A percentile compares a stretch with the other conserved stretches of the same genome.
These are phyloP conservation scores for Anguilla anguilla DNA, from an alignment of 2,797 vertebrate species.

Conservation along the genomic window DNA sequence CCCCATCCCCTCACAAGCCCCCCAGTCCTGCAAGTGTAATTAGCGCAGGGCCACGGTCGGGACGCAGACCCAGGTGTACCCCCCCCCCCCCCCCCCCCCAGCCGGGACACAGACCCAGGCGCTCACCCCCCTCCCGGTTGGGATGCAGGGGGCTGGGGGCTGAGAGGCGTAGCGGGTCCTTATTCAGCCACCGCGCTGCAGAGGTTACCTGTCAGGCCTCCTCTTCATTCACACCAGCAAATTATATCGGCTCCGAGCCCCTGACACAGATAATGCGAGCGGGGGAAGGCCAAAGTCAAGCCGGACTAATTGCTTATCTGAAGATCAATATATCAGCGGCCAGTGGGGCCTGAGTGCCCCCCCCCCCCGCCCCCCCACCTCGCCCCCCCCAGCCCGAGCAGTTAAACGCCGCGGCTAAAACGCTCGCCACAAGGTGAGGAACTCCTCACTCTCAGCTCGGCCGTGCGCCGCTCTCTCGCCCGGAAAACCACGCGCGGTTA, in stretches of 20 bases:
- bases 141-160: no score
- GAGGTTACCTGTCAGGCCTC: conserved; percentile 13
- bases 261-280: neutral
- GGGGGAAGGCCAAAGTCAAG: neutral
- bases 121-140: no score
- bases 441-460: neutral
- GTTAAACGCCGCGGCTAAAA: neutral
- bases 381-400: neutral
- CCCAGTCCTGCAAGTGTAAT: no score
- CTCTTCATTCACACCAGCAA: conserved; percentile 20
- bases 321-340: conserved; percentile 18
- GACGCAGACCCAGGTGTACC: no score
- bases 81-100: no score
- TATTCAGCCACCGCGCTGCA: neutral
- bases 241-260: conserved; percentile 20
- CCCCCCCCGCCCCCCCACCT: neutral
- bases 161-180: neutral
- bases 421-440: neutral
- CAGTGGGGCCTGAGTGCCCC: neutral
- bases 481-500: neutral
- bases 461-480: neutral
- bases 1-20: no score
- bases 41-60: no score
- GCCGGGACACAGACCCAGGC: no score
- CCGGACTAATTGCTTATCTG: conserved; percentile 24